Percentiles rank a stretch among this genome's conserved stretches.
Conservation (phyloP, 2,888 invertebrate genomes). For the Volucella zonaria region DNA sequence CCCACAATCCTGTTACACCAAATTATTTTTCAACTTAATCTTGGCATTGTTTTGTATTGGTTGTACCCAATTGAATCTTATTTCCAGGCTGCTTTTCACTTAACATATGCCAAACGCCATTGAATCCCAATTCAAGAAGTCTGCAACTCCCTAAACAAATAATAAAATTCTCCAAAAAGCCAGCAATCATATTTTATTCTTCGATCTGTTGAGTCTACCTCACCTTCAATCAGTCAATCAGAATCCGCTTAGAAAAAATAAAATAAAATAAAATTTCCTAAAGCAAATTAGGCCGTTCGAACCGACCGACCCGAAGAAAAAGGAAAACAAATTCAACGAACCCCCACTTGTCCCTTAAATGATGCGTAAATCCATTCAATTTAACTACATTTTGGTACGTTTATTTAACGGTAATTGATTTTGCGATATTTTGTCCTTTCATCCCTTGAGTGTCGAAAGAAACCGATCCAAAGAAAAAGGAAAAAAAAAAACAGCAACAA, state of each 20-base stretch:
- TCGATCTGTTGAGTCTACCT: not conserved
- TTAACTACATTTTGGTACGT: constrained; percentile 69
- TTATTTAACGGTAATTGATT: constrained; percentile 74
- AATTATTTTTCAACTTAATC: too few relatives aligned
- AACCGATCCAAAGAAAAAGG: not conserved
- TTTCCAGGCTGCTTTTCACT: too few relatives aligned
- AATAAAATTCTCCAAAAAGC: too few relatives aligned
- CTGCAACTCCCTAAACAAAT: too few relatives aligned
- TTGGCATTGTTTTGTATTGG: too few relatives aligned
- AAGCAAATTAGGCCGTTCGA: constrained; percentile 49
- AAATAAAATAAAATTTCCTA: constrained; percentile 25
- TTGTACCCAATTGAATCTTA: too few relatives aligned
- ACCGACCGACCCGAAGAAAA: constrained; percentile 32
- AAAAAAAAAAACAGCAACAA: not conserved
- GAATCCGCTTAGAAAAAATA: not conserved
- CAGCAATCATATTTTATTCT: not conserved
- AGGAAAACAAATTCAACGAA: not conserved
- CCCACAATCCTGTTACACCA: too few relatives aligned
- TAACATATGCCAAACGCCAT: too few relatives aligned
- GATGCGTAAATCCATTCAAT: constrained; percentile 75
- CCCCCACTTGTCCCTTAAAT: constrained; percentile 75
- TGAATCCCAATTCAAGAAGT: too few relatives aligned
- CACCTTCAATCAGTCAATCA: not conserved
- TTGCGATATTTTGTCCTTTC: constrained; percentile 63
- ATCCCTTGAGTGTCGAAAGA: constrained; percentile 16